Evolutionary conservation across 1,140 invertebrate species (phyloP).

Genomic region (Hyles euphorbiae): DNA sequence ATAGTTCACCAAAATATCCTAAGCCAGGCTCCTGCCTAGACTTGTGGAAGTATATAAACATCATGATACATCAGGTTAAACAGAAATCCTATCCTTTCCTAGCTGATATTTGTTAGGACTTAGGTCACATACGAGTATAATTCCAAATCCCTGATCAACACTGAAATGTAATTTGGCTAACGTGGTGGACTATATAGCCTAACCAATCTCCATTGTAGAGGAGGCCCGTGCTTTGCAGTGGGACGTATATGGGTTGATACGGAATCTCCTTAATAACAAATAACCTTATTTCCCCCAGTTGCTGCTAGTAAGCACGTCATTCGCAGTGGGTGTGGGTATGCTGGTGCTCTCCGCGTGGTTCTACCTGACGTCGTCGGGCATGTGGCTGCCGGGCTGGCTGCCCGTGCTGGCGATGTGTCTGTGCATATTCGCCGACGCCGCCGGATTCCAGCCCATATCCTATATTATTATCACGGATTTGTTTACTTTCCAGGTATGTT

Average conservation of each 20-base stretch:
- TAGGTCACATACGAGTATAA: no score
- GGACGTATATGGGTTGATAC: no score
- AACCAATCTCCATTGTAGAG: no score
- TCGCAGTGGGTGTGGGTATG: constrained; percentile 57
- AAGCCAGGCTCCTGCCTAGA: no score
- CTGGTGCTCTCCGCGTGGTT: constrained; percentile 51
- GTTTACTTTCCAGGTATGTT: constrained; percentile 59
- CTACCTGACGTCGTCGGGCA: constrained; percentile 42
- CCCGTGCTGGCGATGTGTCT: constrained; percentile 57
- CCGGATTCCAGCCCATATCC: constrained; percentile 62
- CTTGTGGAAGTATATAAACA: no score
- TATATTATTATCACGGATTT: constrained; percentile 65
- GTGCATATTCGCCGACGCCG: constrained; percentile 60
- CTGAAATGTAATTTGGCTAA: no score
- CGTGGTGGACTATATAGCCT: no score
- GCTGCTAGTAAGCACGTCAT: constrained; percentile 51
- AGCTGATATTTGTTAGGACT: not conserved
- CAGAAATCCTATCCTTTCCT: not conserved
- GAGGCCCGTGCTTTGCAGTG: no score
- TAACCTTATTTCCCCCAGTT: constrained; percentile 32
- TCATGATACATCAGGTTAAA: no score
- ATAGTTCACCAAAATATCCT: no score
- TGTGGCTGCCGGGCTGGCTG: constrained; percentile 58
- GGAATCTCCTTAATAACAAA: not conserved
- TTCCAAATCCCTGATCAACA: no score